These are phyloP conservation scores for Leptodactylus fallax DNA, from an alignment of 2,797 vertebrate genomes.

Conservation along the genomic window DNA sequence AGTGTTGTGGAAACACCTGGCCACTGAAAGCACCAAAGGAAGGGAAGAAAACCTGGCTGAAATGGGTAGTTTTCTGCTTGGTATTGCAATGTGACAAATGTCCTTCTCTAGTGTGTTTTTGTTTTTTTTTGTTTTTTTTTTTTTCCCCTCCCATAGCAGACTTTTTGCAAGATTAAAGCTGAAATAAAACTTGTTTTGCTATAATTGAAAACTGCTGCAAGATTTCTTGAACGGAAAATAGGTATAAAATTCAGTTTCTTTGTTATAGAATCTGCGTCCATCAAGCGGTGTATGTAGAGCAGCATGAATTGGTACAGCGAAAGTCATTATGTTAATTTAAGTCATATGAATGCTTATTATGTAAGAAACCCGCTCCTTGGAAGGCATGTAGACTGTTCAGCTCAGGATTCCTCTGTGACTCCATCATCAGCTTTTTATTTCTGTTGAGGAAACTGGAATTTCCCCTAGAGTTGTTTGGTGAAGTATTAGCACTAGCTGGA, in stretches of 20 bases:
- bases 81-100: no score
- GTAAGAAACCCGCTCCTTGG: background rate
- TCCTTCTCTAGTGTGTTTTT: no score
- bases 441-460: background rate
- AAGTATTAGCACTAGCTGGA: constrained; percentile 11
- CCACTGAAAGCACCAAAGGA: no score
- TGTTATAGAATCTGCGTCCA: no score
- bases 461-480: constrained; percentile 21
- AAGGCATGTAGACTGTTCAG: background rate
- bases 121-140: no score
- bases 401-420: background rate
- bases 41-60: no score
- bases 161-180: background rate
- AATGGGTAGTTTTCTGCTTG: no score
- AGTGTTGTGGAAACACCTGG: no score
- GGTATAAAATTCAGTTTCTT: background rate
- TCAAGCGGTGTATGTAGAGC: background rate
- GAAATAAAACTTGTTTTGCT: background rate
- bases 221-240: background rate
- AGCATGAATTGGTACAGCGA: background rate
- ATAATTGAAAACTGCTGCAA: background rate
- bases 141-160: no score
- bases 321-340: background rate
- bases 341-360: constrained; percentile 1
- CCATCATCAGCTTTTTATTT: background rate